These are phyloP conservation scores for Spinus pinus DNA, from an alignment of 2,797 vertebrate species.

Conservation along the genomic window DNA sequence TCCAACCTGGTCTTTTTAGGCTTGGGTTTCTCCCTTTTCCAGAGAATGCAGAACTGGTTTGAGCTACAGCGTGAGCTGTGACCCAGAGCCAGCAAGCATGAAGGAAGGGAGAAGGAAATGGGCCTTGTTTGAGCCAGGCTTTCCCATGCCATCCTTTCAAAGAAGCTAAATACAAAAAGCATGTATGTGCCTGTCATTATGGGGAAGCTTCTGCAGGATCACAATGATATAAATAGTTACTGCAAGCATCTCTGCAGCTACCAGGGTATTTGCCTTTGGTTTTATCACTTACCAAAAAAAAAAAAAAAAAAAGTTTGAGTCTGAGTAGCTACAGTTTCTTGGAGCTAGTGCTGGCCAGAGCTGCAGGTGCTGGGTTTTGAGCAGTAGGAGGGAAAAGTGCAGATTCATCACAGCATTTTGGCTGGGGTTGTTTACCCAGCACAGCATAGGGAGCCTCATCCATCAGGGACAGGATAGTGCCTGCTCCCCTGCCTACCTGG, in stretches of 20 bases:
- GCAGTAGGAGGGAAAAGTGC: background rate
- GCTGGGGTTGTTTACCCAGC: background rate
- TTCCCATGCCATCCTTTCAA: background rate
- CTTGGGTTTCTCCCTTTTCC: background rate
- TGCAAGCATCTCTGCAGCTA: constrained; percentile 2
- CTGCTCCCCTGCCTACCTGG: background rate
- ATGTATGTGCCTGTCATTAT: background rate
- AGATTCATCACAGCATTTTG: fast-evolving
- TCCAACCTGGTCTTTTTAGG: background rate
- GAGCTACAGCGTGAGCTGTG: background rate
- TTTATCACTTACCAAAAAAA: background rate
- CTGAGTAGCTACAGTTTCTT: background rate
- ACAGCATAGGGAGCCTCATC: background rate
- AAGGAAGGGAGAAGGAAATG: background rate
- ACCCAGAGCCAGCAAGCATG: background rate
- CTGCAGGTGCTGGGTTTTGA: background rate
- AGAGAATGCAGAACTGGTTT: background rate
- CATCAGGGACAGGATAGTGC: background rate
- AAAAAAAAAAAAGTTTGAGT: background rate
- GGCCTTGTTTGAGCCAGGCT: background rate
- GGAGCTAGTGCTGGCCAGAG: background rate
- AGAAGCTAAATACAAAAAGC: background rate
- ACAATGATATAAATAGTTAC: background rate
- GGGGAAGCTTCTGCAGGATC: constrained; percentile 23
- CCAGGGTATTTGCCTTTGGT: background rate